Percentiles rank a stretch among this genome's conserved stretches.
Evolutionary conservation across 2,888 invertebrate species (phyloP).

Genomic region (Criorhina ranunculi): DNA sequence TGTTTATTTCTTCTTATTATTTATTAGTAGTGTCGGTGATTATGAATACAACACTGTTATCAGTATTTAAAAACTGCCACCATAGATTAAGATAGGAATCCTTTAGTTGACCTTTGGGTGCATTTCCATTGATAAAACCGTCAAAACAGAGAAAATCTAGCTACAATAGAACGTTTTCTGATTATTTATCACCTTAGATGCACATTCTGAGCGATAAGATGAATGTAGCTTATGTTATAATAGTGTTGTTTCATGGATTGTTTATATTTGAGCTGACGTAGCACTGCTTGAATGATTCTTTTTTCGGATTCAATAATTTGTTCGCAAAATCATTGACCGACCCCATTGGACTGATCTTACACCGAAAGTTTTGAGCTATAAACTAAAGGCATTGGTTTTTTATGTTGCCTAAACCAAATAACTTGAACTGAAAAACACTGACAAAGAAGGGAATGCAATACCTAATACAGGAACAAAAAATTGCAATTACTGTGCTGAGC

Average conservation of each 20-base stretch:
- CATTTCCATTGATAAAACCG: conserved; percentile 67
- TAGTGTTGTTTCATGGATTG: background rate
- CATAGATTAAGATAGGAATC: conserved; percentile 50
- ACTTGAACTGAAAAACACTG: too few relatives aligned
- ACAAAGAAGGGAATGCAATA: too few relatives aligned
- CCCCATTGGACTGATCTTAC: too few relatives aligned
- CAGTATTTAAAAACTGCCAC: conserved; percentile 44
- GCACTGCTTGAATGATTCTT: too few relatives aligned
- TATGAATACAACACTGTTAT: conserved; percentile 43
- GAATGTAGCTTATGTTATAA: background rate
- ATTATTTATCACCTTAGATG: conserved; percentile 58
- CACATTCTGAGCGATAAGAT: conserved; percentile 53
- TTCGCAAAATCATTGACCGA: too few relatives aligned
- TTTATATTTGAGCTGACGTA: background rate
- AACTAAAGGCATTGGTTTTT: too few relatives aligned
- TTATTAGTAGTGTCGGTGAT: conserved; percentile 18
- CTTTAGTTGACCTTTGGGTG: conserved; percentile 65
- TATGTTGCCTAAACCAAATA: too few relatives aligned
- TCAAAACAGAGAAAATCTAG: conserved; percentile 29
- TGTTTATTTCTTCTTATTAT: background rate
- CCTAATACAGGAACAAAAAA: too few relatives aligned
- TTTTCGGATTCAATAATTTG: too few relatives aligned
- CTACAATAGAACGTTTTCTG: conserved; percentile 27
- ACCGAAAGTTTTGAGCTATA: too few relatives aligned
- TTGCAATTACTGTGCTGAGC: too few relatives aligned